Evolutionary conservation across 2,888 invertebrate genomes (phyloP).

Genomic region (Bugula neritina): DNA sequence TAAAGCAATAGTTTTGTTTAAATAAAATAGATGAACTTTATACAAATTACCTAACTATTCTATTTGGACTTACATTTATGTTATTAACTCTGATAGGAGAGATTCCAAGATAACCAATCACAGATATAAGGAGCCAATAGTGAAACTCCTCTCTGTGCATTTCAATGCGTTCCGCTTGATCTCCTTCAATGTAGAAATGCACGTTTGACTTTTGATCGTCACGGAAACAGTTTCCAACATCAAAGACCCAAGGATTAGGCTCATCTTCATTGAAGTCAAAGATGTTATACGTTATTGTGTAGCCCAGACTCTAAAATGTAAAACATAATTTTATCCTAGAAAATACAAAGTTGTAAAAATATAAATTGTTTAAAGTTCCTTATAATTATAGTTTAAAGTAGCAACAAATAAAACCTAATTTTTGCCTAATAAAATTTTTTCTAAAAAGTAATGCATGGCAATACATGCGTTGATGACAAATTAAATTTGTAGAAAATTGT

Average conservation of each 20-base stretch:
- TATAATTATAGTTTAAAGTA: not conserved
- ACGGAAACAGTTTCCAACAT: not conserved
- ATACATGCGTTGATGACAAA: no score
- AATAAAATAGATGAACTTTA: no score
- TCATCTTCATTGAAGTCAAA: slow-evolving; percentile 18
- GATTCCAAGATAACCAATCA: not conserved
- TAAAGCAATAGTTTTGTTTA: no score
- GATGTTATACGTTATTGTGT: slow-evolving; percentile 1
- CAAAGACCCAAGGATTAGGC: slow-evolving; percentile 8
- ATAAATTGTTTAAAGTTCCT: no score
- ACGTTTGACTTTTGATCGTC: slow-evolving; percentile 18
- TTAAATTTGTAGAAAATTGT: no score
- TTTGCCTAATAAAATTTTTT: no score
- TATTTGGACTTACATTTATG: not conserved
- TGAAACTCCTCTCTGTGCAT: not conserved
- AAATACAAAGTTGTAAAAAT: no score
- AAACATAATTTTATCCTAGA: no score
- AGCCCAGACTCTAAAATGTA: not conserved
- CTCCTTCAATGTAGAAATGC: not conserved
- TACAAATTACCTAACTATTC: no score
- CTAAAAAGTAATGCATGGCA: no score
- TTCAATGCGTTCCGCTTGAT: not conserved
- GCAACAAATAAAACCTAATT: no score
- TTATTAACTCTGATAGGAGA: not conserved
- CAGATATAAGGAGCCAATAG: not conserved